phyloP scores from a whole-genome alignment of 2,888 invertebrate species.

The Monochamus alternatus region DNA sequence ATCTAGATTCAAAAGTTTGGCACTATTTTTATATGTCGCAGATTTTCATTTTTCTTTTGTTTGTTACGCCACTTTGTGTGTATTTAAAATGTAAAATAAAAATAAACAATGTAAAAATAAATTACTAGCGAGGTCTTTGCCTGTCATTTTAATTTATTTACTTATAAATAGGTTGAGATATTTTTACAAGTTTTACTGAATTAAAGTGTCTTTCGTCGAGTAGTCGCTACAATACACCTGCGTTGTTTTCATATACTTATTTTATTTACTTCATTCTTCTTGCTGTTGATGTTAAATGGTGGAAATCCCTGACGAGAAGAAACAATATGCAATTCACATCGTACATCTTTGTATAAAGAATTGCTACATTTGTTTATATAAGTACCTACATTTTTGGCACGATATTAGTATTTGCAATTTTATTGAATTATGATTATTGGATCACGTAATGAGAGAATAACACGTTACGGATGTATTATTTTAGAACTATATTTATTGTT shows the following conservation, averaged over 20 bases:
- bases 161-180: too few species aligned
- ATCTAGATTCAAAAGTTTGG: too few species aligned
- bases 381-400: background rate
- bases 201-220: background rate
- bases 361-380: background rate
- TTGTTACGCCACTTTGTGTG: too few species aligned
- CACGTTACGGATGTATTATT: background rate
- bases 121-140: too few species aligned
- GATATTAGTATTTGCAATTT: background rate
- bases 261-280: background rate
- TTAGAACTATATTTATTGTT: too few species aligned
- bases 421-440: background rate
- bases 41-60: too few species aligned
- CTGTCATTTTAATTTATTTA: too few species aligned
- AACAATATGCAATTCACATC: background rate
- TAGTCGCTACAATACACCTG: background rate
- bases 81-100: too few species aligned
- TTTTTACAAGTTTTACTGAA: too few species aligned
- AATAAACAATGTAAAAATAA: too few species aligned
- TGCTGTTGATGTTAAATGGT: background rate
- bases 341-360: background rate
- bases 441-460: background rate
- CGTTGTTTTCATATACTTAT: background rate
- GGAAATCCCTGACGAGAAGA: background rate
- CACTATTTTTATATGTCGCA: too few species aligned